These are phyloP conservation scores for Eristalis arbustorum DNA, from an alignment of 2,888 invertebrate genomes.

Conservation along the genomic window DNA sequence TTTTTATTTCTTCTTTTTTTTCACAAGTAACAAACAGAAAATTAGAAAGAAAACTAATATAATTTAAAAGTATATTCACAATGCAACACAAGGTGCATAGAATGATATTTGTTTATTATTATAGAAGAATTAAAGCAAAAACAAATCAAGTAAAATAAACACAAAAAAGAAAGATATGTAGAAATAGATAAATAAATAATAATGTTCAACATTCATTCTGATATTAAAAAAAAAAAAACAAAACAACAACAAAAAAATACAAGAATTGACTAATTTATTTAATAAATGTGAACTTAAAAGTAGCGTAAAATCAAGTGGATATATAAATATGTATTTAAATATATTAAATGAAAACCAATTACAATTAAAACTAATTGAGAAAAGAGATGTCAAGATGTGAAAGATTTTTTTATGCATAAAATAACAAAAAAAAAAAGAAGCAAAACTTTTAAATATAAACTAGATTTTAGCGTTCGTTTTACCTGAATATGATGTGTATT, in stretches of 20 bases:
- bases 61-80: slow-evolving; percentile 54
- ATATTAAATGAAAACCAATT: slow-evolving; percentile 52
- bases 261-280: slow-evolving; percentile 66
- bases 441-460: slow-evolving; percentile 23
- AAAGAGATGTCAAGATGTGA: neutral
- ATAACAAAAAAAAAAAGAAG: slow-evolving; percentile 15
- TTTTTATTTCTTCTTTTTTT: neutral
- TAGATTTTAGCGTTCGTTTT: slow-evolving; percentile 62
- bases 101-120: slow-evolving; percentile 64
- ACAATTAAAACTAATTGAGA: slow-evolving; percentile 56
- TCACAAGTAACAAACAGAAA: slow-evolving; percentile 29
- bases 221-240: slow-evolving; percentile 73
- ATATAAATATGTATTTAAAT: slow-evolving; percentile 59
- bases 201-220: slow-evolving; percentile 73
- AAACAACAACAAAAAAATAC: slow-evolving; percentile 25
- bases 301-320: slow-evolving; percentile 58
- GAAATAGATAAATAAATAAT: slow-evolving; percentile 70
- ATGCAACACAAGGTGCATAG: slow-evolving; percentile 57
- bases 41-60: slow-evolving; percentile 26
- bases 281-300: slow-evolving; percentile 67
- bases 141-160: slow-evolving; percentile 1
- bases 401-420: slow-evolving; percentile 51
- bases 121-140: slow-evolving; percentile 39
- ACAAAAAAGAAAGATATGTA: slow-evolving; percentile 16
- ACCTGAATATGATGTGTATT: slow-evolving; percentile 59